Conservation (phyloP, 2,797 vertebrate species). For the Okamejei kenojei region DNA sequence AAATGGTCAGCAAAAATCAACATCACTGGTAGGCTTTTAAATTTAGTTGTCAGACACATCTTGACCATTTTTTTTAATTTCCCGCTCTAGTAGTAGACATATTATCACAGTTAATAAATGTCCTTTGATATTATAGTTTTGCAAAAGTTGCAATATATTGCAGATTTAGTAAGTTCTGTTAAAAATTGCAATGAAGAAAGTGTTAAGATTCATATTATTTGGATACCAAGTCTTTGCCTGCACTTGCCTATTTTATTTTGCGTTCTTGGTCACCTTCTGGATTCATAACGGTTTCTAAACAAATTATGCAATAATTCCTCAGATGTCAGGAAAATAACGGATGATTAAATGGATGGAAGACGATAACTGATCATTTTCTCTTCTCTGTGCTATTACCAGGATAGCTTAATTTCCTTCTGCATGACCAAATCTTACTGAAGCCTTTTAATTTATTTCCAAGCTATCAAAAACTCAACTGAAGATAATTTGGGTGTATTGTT, state of each 20-base stretch:
- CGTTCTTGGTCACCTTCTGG: not conserved
- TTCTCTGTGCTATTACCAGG: not conserved
- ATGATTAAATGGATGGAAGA: not conserved
- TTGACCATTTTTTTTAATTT: not conserved
- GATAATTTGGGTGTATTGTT: not conserved
- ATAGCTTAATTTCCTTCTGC: not conserved
- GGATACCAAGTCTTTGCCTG: not conserved
- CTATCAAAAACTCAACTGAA: not conserved
- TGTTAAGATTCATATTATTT: not conserved
- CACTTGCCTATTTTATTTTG: not conserved
- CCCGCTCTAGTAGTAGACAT: not conserved
- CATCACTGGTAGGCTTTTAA: conserved; percentile 77
- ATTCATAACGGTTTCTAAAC: not conserved
- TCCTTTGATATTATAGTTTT: not conserved
- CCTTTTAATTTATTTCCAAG: not conserved
- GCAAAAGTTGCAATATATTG: not conserved
- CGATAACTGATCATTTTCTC: not conserved
- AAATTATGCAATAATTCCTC: not conserved
- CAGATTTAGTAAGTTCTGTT: not conserved
- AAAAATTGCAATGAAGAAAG: not conserved
- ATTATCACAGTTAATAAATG: not conserved
- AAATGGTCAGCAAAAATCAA: conserved; percentile 99
- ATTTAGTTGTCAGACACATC: not conserved
- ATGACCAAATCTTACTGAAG: no score
- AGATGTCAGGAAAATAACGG: not conserved